Percentiles rank a stretch among this genome's conserved stretches.
Evolutionary conservation across 2,888 invertebrate genomes (phyloP).

Genomic region (Theodoxus fluviatilis): DNA sequence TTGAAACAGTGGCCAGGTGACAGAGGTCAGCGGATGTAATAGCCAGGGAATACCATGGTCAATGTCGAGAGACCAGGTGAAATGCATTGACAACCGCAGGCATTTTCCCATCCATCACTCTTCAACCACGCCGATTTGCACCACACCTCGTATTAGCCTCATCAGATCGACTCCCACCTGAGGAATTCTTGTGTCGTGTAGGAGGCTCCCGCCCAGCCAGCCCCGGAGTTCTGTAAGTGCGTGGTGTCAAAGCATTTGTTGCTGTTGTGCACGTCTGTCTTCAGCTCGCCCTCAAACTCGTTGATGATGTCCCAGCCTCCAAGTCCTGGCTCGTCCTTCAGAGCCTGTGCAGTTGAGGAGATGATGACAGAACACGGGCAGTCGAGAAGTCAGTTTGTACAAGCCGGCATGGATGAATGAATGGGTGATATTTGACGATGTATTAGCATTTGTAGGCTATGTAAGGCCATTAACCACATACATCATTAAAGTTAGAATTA

Average conservation of each 20-base stretch:
- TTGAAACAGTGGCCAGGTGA: not conserved
- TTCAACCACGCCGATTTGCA: too few species aligned
- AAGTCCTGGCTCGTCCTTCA: slow-evolving; percentile 47
- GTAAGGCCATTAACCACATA: too few species aligned
- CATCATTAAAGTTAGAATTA: too few species aligned
- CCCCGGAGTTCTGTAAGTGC: slow-evolving; percentile 41
- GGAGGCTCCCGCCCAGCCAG: slow-evolving; percentile 48
- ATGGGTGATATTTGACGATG: too few species aligned
- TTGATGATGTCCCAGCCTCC: slow-evolving; percentile 58
- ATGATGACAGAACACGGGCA: too few species aligned
- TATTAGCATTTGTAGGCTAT: too few species aligned
- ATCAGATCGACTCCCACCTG: slow-evolving; percentile 33
- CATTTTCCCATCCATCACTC: too few species aligned
- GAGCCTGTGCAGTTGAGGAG: too few species aligned
- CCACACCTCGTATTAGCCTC: too few species aligned
- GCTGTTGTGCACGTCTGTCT: slow-evolving; percentile 32
- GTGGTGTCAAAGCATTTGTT: slow-evolving; percentile 49
- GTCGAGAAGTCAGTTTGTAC: too few species aligned
- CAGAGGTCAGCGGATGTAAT: not conserved
- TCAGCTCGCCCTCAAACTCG: slow-evolving; percentile 51
- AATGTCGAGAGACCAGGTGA: too few species aligned
- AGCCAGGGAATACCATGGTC: not conserved
- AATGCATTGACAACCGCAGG: not conserved
- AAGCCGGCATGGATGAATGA: too few species aligned
- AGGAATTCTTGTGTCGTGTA: slow-evolving; percentile 43